Evolutionary conservation across 2,113 vertebrate genomes (phyloP), one percentile per base, ranked within the genome.

Genomic region (Terrapene triunguis): DNA sequence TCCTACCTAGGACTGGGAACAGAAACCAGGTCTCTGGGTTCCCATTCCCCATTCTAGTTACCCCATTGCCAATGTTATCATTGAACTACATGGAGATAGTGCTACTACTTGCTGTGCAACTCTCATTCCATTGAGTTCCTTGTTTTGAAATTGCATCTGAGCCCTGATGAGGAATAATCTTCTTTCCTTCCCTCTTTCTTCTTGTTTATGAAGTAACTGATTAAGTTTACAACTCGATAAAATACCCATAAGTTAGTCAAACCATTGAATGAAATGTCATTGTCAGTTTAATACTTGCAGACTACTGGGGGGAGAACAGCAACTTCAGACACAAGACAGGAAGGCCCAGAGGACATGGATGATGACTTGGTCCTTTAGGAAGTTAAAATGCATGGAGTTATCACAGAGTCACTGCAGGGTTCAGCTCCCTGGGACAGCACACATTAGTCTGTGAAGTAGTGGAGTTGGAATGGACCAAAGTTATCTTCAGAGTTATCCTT

Each of bases 401-500:
- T 2, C 65, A 2, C 81, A 74, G 84, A 65, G 79, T 59, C 38
- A 35, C 54, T 5, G 32, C 76, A 29, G 24, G 51, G 29, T 14
- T 42, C 55, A 10, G 84, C 50, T 84, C 32, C 83, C 53, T 91
- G 80, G 91, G 78, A 78, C 79, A 80, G 51, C 76, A 90, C 25
- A 51, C 44, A 38, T 80, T 89, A 91, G 21, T 69, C 93, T 95
- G 82, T 86, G 85, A 25, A 17, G 13, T 35, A 59, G 55, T 53
- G 38, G 22, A 76, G 14, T 5, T 47, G 24, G 48, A 50, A 8
- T 86, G n/a, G 81, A 57, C 85, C 92, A 94, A 97, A 81, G 62
- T 97, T 91, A 96, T 92, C 95, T 96, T 97, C 90, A 95, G 47
- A 76, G 76, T 62, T 81, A n/a, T 80, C 96, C 85, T 89, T 97